These are phyloP conservation scores for Lycocorax pyrrhopterus DNA, from an alignment of 2,113 vertebrate genomes.

Conservation along the genomic window DNA sequence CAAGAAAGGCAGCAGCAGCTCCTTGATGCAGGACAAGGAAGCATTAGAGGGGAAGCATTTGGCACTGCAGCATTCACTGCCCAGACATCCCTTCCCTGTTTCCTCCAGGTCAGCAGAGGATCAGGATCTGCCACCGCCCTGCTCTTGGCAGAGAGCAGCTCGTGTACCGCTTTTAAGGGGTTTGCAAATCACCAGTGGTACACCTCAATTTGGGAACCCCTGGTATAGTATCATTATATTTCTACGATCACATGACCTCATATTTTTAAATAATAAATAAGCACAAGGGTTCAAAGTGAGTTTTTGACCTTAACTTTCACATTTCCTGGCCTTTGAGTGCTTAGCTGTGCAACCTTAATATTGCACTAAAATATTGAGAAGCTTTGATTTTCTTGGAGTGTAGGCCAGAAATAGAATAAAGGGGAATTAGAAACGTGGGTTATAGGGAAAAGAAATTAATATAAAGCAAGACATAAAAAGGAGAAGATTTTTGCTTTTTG, in stretches of 20 bases:
- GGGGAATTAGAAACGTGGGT: neutral
- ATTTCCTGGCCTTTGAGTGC: slow-evolving; percentile 3
- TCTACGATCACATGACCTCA: slow-evolving; percentile 16
- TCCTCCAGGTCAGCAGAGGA: slow-evolving; percentile 63
- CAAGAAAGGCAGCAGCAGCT: neutral
- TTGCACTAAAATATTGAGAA: neutral
- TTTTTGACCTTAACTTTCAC: neutral
- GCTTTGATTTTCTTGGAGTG: neutral
- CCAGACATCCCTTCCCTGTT: slow-evolving; percentile 54
- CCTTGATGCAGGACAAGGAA: neutral
- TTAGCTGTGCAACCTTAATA: neutral
- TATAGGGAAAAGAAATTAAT: neutral
- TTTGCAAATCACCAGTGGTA: slow-evolving; percentile 57
- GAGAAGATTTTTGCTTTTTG: neutral
- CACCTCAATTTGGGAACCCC: slow-evolving; percentile 61
- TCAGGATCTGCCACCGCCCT: slow-evolving; percentile 53
- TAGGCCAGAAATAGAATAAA: neutral
- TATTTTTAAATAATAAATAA: slow-evolving; percentile 8
- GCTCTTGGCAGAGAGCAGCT: slow-evolving; percentile 56
- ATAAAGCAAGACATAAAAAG: neutral
- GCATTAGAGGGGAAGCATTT: neutral
- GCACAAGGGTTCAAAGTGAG: neutral
- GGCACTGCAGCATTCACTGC: slow-evolving; percentile 15
- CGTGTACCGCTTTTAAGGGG: slow-evolving; percentile 42
- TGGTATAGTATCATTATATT: slow-evolving; percentile 56